Evolutionary conservation across 2,113 vertebrate species (phyloP), one percentile per base, ranked within the genome.

Genomic region (Apteryx mantelli): DNA sequence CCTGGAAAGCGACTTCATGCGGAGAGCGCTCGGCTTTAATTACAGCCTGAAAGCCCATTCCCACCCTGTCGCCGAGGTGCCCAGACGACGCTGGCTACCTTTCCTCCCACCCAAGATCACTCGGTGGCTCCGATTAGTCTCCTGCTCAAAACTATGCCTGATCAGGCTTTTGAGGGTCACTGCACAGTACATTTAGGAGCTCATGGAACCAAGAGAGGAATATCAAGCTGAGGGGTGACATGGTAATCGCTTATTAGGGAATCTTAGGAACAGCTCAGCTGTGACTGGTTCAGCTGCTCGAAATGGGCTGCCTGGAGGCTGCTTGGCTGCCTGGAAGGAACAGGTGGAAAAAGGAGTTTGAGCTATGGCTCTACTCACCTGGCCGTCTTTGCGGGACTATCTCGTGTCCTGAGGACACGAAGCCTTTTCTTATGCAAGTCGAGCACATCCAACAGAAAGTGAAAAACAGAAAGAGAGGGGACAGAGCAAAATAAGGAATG

Each of bases 191-290:
- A 68, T 44, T 68, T 42, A 44, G 65, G 44, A 44, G 42, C 32
- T 46, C 2, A 1, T 28, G 84, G 60, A 74, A 64, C 2, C 25
- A 40, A 20, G 15, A 20, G 64, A 69, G 44, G n/a, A n/a, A 11
- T 2, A 9, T 1, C 40, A 82, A 53, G 22, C 21, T 0, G 0
- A 15, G 56, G 46, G n/a, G 48, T 32, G 79, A 42, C 11, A 18
- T 30, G 58, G 22, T 10, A 19, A 52, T 46, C 17, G 18, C 46
- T 48, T 19, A 5, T 52, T 42, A 73, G 66, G 87, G 53, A 56
- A 16, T 15, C 28, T 84, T n/a, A 53, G 5, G 58, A 82, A 52
- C 3, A 12, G 19, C 8, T 58, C 86, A 9, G 28, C 40, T 22
- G 69, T 34, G 74, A 24, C 46, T 53, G 92, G 56, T 84, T 18